These are phyloP conservation scores for Eueremaeus valkanovi DNA, from an alignment of 2,888 invertebrate species.

Conservation along the genomic window DNA sequence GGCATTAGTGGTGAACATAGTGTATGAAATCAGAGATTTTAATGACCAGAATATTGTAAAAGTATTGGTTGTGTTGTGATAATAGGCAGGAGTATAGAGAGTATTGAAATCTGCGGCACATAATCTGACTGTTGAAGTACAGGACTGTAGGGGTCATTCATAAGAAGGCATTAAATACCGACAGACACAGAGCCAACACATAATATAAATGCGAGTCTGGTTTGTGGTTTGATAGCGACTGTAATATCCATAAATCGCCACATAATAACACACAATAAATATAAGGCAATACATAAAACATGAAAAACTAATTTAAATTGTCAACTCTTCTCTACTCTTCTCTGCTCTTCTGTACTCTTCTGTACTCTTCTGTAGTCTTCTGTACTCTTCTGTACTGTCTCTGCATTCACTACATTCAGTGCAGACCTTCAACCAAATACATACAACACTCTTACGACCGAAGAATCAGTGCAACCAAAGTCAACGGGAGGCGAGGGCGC, in stretches of 20 bases:
- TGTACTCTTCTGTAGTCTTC: too few species aligned
- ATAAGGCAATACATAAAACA: neutral
- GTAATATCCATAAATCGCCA: neutral
- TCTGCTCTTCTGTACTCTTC: too few species aligned
- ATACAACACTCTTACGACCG: too few species aligned
- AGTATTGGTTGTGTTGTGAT: neutral
- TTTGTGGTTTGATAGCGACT: neutral
- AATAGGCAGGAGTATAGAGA: neutral
- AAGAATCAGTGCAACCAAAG: neutral
- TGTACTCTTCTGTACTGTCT: too few species aligned
- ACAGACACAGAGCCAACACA: neutral
- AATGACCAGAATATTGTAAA: neutral
- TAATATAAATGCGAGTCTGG: neutral
- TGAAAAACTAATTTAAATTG: neutral
- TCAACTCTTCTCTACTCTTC: neutral
- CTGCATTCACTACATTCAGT: too few species aligned
- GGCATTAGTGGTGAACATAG: neutral
- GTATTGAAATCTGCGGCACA: too few species aligned
- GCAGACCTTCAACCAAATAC: neutral
- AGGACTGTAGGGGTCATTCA: neutral
- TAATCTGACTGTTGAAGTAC: neutral
- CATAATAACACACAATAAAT: neutral
- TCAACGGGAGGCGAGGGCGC: conserved; percentile 8
- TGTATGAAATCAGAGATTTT: neutral
- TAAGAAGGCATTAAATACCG: neutral